These are phyloP conservation scores for Batillaria attramentaria DNA, from an alignment of 1,140 invertebrate genomes.

Conservation along the genomic window DNA sequence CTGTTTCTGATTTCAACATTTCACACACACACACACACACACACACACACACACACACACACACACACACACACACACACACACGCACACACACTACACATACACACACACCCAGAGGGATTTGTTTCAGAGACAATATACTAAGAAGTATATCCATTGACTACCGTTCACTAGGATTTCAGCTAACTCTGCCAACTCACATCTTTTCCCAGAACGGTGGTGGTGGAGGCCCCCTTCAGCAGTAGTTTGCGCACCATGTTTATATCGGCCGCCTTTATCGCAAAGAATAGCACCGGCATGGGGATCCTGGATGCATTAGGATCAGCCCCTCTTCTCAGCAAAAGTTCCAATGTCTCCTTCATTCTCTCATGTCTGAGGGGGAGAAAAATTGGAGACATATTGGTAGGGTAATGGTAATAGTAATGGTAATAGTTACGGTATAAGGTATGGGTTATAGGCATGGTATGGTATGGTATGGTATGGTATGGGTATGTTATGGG, in stretches of 20 bases:
- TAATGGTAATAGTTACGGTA: no score
- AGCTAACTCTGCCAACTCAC: constrained; percentile 42
- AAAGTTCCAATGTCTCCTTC: constrained; percentile 65
- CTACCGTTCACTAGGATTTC: neutral
- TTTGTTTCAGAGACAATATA: neutral
- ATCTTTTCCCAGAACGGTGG: constrained; percentile 62
- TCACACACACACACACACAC: neutral
- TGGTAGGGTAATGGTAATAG: no score
- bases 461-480: no score
- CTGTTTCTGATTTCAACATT: no score
- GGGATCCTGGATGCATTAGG: constrained; percentile 68
- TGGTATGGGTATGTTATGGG: no score
- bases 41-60: constrained; percentile 1
- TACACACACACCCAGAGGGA: neutral
- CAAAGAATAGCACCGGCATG: constrained; percentile 71
- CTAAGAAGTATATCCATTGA: neutral
- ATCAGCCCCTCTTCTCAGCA: constrained; percentile 69
- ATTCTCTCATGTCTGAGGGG: constrained; percentile 59
- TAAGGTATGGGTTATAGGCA: no score
- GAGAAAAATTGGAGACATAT: no score
- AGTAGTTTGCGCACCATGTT: constrained; percentile 67
- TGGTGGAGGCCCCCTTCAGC: constrained; percentile 66
- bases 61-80: neutral
- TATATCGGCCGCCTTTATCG: constrained; percentile 70
- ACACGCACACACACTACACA: neutral